Evolutionary conservation across 2,113 vertebrate genomes (phyloP).

Genomic region (Menidia beryllina): DNA sequence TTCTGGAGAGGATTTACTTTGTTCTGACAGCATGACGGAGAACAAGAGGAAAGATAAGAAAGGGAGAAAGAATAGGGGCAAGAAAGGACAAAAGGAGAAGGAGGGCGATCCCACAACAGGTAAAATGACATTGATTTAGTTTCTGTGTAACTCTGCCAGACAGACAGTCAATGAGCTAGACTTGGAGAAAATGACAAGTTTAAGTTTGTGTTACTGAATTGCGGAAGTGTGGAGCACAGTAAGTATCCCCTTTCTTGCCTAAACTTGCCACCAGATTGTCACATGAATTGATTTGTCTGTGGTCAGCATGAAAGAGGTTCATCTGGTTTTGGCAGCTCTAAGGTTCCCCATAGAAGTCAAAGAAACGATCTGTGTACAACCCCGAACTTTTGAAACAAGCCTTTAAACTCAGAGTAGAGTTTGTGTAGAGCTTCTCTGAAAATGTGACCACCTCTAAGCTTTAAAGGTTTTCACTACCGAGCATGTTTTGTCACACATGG

Average conservation of each 20-base stretch:
- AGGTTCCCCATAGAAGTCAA: conserved; percentile 35
- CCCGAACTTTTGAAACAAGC: conserved; percentile 6
- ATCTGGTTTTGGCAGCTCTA: conserved; percentile 63
- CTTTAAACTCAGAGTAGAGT: conserved; percentile 8
- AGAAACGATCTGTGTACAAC: conserved; percentile 28
- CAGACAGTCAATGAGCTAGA: conserved; percentile 16
- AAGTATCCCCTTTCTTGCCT: conserved; percentile 73
- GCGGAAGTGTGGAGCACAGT: conserved; percentile 55
- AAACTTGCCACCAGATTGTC: conserved; percentile 74
- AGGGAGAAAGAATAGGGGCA: conserved; percentile 77
- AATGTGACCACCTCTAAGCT: not conserved
- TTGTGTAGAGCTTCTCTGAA: conserved; percentile 21
- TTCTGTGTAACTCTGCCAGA: conserved; percentile 31
- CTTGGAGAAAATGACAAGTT: conserved; percentile 31
- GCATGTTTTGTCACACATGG: not conserved
- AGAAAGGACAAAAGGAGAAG: conserved; percentile 74
- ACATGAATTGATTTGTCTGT: conserved; percentile 63
- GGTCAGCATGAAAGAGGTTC: conserved; percentile 67
- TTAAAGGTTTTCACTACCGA: not conserved
- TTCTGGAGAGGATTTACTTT: conserved; percentile 80
- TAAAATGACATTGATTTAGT: conserved; percentile 66
- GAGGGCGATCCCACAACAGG: conserved; percentile 69
- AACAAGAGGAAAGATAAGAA: conserved; percentile 76
- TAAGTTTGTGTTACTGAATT: conserved; percentile 40
- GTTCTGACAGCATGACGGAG: conserved; percentile 80